Base-by-base conservation (phyloP, 2,797 vertebrate species). In the Paedocypris micromegethes region DNA sequence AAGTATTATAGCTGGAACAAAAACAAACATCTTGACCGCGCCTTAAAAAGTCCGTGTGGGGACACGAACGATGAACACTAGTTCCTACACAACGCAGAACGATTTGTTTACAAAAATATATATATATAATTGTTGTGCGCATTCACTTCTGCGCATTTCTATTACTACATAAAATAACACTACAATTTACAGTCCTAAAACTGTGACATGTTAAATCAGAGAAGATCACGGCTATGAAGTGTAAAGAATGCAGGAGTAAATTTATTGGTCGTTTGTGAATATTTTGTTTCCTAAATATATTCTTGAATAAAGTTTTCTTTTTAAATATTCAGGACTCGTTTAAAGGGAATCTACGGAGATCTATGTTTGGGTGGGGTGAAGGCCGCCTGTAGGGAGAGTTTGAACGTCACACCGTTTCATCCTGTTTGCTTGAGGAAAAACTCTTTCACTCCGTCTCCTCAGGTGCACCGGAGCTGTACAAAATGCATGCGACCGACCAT, bases 401-500 rank as follows among this genome's bases (percentile, higher is more conserved):
- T 89, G 79, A 66, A 45, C 53, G 87, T 82, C 38, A 84, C 88
- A 86, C 89, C 0, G 53, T 37, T 56, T 59, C 74, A 48, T 91
- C 89, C 86, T 89, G 55, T 39, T 77, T 86, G 87, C 38, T 80
- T 68, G 9, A 80, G 82, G 86, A 79, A 81, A 80, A 67, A 75
- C 44, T 52, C n/a, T 57, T 49, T 38, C 0, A 5, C 52, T 56
- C 49, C 44, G 44, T 56, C 38, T 37, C 5, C 47, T 67, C 43
- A 67, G 51, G 58, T 70, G 68, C 53, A 58, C 48, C 37, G 51
- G 4, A 56, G 46, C 52, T 63, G 45, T 53, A 57, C 53, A 51
- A 57, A 23, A 58, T 70, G 37, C 41, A 51, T 23, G 54, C 3
- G 4, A 64, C 3, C 3, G 37, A 38, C 23, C 6, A 3, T 52